These are phyloP conservation scores for Myxocyprinus asiaticus DNA, from an alignment of 2,113 vertebrate genomes.

Conservation along the genomic window DNA sequence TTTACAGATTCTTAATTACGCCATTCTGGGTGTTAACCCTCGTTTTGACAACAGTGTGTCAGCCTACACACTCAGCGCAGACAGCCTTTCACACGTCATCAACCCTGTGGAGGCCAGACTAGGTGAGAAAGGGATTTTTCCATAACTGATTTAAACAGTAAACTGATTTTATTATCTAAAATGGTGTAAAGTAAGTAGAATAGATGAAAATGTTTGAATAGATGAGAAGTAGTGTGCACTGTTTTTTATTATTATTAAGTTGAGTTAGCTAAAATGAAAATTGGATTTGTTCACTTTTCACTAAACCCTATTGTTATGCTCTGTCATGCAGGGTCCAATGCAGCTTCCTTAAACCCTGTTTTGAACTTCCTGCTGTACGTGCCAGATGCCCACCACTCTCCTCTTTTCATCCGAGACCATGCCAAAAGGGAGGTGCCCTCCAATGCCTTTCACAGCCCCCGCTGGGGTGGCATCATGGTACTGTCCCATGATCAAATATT, in stretches of 20 bases:
- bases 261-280: too few relatives aligned
- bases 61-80: slow-evolving; percentile 82
- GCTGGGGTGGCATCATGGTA: slow-evolving; percentile 98
- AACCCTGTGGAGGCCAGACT: slow-evolving; percentile 94
- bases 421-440: slow-evolving; percentile 79
- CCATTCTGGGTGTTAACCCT: slow-evolving; percentile 88
- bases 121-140: slow-evolving; percentile 71
- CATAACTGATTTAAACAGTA: not conserved
- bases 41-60: slow-evolving; percentile 82
- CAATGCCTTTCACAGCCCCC: slow-evolving; percentile 95
- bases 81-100: slow-evolving; percentile 94
- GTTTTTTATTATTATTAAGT: too few relatives aligned
- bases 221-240: too few relatives aligned
- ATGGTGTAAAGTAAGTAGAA: too few relatives aligned
- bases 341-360: slow-evolving; percentile 90
- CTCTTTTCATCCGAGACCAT: slow-evolving; percentile 87
- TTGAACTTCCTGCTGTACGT: slow-evolving; percentile 94
- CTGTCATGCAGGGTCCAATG: slow-evolving; percentile 82
- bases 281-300: not conserved
- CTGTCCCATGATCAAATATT: not conserved
- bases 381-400: slow-evolving; percentile 87
- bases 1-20: slow-evolving; percentile 87
- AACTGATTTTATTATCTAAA: too few relatives aligned
- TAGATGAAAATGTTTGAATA: too few relatives aligned
- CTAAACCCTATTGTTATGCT: not conserved